Base-by-base conservation (phyloP, 92 coral and sea anemone genomes). In the Epizoanthus stellaris region DNA sequence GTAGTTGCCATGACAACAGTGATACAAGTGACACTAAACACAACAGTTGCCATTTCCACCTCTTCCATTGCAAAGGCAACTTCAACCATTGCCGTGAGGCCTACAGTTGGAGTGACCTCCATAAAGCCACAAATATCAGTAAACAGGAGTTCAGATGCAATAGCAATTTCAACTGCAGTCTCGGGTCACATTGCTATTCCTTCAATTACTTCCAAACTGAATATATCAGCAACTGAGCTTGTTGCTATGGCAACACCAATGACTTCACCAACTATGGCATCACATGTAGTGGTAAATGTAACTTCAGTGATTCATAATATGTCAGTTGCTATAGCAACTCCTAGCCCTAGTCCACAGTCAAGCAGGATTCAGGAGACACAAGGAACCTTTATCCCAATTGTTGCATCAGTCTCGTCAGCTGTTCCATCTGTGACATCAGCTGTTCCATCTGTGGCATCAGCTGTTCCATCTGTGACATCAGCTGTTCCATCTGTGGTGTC, bases 321-420 rank as follows among this genome's bases (percentile, higher is more conserved):
- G 49, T 3, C 73, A 67, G 49, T 14, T 36, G 49, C 17, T 67
- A 43, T 67, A 54, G 57, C 65, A 30, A 23, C 43, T 25, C 52
- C 16, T 17, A 75, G 80, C 53, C 53, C 71, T 14, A 75, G 67
- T 20, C 42, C 47, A 61, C 58, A 62, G 25, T 63, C 70, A 21
- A 42, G 83, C 9, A 63, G 25, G 2, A 52, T 0, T 76, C 81
- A 38, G 38, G 54, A 59, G 40, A 76, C 81, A 34, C 3, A 11
- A 40, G 45, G 71, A 79, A 40, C 83, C 10, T 79, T 79, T 45
- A 12, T 79, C 4, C 59, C 70, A 61, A 3, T 49, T 1, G 58
- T 62, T 8, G 70, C 10, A 4, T 43, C 82, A 43, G 38, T 45
- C 13, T 61, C 52, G 8, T 63, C 82, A 43, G 14, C 53, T 4